phyloP scores from a whole-genome alignment of 2,888 invertebrate species.

The Agrilus cyanescens region DNA sequence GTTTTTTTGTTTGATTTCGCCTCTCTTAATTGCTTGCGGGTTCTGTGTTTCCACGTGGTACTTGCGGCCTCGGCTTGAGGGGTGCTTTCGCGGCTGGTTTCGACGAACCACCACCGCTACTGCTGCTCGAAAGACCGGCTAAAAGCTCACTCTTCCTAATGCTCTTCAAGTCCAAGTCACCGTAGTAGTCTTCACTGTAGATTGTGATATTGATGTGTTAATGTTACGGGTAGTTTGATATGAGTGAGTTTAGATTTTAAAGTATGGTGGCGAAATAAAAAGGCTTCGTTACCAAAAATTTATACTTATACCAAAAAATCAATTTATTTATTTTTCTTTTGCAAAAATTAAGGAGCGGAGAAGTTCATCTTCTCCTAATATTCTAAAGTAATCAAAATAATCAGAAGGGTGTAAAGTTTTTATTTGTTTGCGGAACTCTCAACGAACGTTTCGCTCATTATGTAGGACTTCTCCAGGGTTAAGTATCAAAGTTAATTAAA shows the following conservation, averaged over 20 bases:
- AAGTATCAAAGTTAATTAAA: too few species aligned
- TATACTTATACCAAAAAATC: background rate
- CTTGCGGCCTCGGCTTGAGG: slow-evolving; percentile 35
- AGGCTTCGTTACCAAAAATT: background rate
- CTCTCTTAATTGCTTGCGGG: slow-evolving; percentile 26
- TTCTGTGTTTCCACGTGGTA: slow-evolving; percentile 31
- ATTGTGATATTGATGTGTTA: slow-evolving; percentile 16
- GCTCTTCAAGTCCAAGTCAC: slow-evolving; percentile 87
- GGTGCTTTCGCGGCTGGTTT: slow-evolving; percentile 38
- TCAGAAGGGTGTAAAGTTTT: too few species aligned
- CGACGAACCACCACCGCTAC: slow-evolving; percentile 31
- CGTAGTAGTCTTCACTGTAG: slow-evolving; percentile 94
- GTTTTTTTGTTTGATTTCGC: background rate
- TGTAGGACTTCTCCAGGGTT: too few species aligned
- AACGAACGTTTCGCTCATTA: too few species aligned
- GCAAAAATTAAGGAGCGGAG: too few species aligned
- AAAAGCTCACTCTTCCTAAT: slow-evolving; percentile 89
- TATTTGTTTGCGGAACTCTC: too few species aligned
- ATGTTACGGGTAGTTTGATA: background rate
- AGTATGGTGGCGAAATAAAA: background rate
- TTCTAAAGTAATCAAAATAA: too few species aligned
- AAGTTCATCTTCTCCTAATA: too few species aligned
- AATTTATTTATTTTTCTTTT: too few species aligned
- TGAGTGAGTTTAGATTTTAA: background rate
- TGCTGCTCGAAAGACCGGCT: slow-evolving; percentile 59